A percentile compares a stretch with the other conserved stretches of the same genome.
These are phyloP conservation scores for Eunapius fragilis DNA, from an alignment of 37 sponge, comb jelly and placozoan species.

Conservation along the genomic window DNA sequence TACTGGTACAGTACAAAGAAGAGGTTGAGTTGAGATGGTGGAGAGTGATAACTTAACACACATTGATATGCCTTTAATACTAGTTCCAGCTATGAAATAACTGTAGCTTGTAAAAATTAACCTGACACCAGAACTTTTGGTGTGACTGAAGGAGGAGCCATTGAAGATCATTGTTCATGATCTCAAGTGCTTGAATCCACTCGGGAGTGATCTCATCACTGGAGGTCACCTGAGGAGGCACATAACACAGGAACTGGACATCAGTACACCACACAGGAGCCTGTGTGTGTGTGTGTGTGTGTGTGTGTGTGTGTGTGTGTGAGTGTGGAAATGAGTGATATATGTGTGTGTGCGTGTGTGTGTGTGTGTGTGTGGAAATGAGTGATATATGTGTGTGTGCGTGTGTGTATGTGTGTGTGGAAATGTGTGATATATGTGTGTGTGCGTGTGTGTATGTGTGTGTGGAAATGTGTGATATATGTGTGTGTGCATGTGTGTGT, in stretches of 20 bases:
- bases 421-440: too few relatives aligned
- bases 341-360: background rate
- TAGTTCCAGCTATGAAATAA: too few relatives aligned
- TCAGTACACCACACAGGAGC: slow-evolving; percentile 49
- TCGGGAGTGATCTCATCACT: background rate
- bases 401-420: too few relatives aligned
- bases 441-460: too few relatives aligned
- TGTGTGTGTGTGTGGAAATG: background rate
- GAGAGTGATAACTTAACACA: too few relatives aligned
- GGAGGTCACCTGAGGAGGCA: slow-evolving; percentile 14
- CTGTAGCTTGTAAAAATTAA: too few relatives aligned
- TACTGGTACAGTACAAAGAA: too few relatives aligned
- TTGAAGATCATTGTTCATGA: slow-evolving; percentile 69
- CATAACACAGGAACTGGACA: slow-evolving; percentile 60
- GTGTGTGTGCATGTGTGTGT: too few relatives aligned
- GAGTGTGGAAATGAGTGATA: background rate
- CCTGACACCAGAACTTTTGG: slow-evolving; percentile 83
- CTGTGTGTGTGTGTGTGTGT: slow-evolving; percentile 3
- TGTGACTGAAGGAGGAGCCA: slow-evolving; percentile 62
- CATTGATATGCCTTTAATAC: too few relatives aligned
- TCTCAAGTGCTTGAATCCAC: slow-evolving; percentile 74
- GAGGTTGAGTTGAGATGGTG: too few relatives aligned
- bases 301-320: background rate
- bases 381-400: too few relatives aligned
- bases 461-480: too few relatives aligned